Conservation (phyloP, 2,888 invertebrate genomes). For the Eristalis tenax region DNA sequence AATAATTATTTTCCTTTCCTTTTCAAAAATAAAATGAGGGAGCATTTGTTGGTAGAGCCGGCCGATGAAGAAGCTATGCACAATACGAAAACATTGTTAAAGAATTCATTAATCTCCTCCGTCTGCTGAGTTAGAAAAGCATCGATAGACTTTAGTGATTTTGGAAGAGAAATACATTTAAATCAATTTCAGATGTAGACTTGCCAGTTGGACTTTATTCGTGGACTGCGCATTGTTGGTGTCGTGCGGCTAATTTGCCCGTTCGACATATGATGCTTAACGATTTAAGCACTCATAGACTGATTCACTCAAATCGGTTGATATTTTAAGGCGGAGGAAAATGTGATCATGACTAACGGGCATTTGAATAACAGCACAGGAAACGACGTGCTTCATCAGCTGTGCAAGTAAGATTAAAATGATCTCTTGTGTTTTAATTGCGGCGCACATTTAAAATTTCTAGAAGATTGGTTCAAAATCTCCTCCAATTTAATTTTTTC, state of each 20-base stretch:
- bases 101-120: slow-evolving; percentile 63
- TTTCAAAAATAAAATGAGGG: slow-evolving; percentile 55
- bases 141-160: slow-evolving; percentile 56
- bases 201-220: background rate
- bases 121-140: slow-evolving; percentile 48
- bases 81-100: slow-evolving; percentile 52
- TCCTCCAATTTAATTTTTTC: too few species aligned
- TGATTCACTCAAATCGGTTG: background rate
- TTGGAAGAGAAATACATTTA: slow-evolving; percentile 42
- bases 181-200: slow-evolving; percentile 26
- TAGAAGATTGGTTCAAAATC: too few species aligned
- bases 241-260: background rate
- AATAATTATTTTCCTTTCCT: slow-evolving; percentile 59
- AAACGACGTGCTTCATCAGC: too few species aligned
- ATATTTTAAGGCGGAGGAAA: too few species aligned
- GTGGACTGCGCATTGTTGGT: background rate
- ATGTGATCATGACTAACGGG: too few species aligned
- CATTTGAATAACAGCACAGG: too few species aligned
- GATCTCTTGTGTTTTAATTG: too few species aligned
- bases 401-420: too few species aligned
- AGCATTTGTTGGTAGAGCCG: slow-evolving; percentile 43
- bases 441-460: too few species aligned
- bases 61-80: slow-evolving; percentile 33
- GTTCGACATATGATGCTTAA: background rate
- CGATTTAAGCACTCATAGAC: background rate